These are phyloP conservation scores for Phrixothrix hirtus DNA, from an alignment of 2,888 invertebrate genomes.

Conservation along the genomic window DNA sequence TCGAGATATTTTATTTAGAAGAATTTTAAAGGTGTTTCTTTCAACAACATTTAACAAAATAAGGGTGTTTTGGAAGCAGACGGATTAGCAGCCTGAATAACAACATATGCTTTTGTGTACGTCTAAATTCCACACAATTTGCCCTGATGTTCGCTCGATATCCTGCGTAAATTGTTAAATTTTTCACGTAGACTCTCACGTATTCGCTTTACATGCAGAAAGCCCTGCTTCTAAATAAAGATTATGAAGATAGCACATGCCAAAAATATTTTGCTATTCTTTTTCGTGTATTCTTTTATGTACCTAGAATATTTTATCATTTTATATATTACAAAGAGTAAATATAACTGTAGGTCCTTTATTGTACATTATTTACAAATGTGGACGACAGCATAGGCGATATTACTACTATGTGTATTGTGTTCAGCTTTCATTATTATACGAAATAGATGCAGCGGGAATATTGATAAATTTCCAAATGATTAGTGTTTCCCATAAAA, in stretches of 20 bases:
- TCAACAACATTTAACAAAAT: conserved; percentile 29
- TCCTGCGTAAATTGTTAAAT: conserved; percentile 38
- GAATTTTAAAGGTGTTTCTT: conserved; percentile 30
- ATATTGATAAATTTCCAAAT: conserved; percentile 9
- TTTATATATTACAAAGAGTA: conserved; percentile 20
- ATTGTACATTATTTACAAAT: too few relatives aligned
- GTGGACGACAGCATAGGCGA: too few relatives aligned
- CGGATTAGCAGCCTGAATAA: conserved; percentile 32
- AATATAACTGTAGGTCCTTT: too few relatives aligned
- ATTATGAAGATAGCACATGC: conserved; percentile 21
- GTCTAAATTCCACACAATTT: conserved; percentile 38
- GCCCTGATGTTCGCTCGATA: conserved; percentile 37
- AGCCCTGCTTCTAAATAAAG: conserved; percentile 25
- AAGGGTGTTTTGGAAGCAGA: conserved; percentile 28
- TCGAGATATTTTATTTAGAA: conserved; percentile 25
- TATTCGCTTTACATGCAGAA: conserved; percentile 28
- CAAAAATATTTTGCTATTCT: conserved; percentile 16
- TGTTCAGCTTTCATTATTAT: too few relatives aligned
- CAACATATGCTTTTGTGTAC: conserved; percentile 32
- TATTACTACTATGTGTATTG: too few relatives aligned
- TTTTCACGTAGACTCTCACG: conserved; percentile 31
- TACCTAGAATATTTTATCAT: conserved; percentile 18
- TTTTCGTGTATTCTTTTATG: conserved; percentile 21
- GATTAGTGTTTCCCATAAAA: conserved; percentile 24
- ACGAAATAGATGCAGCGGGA: not conserved